A percentile compares a stretch with the other conserved stretches of the same genome.
Evolutionary conservation across 2,113 vertebrate genomes (phyloP).

Genomic region (Mus musculus): DNA sequence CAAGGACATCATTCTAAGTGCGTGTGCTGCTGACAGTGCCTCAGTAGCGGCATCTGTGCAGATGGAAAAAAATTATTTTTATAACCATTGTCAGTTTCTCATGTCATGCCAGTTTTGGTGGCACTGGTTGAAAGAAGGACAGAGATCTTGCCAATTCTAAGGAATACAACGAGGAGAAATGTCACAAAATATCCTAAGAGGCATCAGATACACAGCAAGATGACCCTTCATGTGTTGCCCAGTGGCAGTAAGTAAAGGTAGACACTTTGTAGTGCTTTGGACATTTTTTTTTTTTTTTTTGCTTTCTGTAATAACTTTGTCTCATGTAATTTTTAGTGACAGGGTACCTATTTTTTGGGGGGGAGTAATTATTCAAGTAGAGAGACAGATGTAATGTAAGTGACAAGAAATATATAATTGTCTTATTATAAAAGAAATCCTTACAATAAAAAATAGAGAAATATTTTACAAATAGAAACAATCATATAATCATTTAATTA

Average conservation of each 20-base stretch:
- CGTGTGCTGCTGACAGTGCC: not conserved
- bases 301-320: not conserved
- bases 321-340: not conserved
- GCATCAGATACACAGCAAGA: not conserved
- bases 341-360: not conserved
- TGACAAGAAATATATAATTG: not conserved
- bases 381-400: not conserved
- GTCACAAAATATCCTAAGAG: not conserved
- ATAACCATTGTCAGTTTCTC: constrained; percentile 34
- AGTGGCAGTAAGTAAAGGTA: too few relatives aligned
- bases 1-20: not conserved
- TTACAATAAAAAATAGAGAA: not conserved
- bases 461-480: not conserved
- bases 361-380: not conserved
- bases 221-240: not conserved
- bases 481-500: not conserved
- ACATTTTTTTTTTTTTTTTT: too few relatives aligned
- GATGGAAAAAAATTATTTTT: constrained; percentile 20
- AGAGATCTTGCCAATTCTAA: not conserved
- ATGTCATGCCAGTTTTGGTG: not conserved
- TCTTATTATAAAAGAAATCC: not conserved
- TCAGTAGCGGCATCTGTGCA: constrained; percentile 32
- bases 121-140: not conserved
- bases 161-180: not conserved
- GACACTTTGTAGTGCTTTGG: not conserved